phyloP scores from a whole-genome alignment of 2,797 vertebrate genomes.

The Propithecus deckenii region DNA sequence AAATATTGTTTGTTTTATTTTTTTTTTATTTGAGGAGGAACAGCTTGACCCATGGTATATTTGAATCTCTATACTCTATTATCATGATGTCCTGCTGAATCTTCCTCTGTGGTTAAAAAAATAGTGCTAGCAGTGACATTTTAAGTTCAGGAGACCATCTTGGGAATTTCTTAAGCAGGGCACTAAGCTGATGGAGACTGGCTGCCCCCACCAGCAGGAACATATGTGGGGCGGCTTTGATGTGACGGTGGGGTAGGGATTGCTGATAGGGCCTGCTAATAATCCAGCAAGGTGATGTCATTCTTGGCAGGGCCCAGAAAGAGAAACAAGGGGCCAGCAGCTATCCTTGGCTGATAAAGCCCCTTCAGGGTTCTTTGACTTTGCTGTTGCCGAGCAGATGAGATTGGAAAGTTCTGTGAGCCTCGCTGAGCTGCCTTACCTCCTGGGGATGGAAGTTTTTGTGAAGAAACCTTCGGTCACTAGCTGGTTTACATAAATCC shows the following conservation, averaged over 20 bases:
- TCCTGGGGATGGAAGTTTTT: slow-evolving; percentile 23
- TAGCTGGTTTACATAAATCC: slow-evolving; percentile 54
- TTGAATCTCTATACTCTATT: not conserved
- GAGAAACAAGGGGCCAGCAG: slow-evolving; percentile 57
- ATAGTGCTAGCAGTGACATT: not conserved
- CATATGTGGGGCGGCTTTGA: slow-evolving; percentile 66
- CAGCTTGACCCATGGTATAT: not conserved
- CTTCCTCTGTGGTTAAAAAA: not conserved
- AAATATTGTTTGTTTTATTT: not conserved
- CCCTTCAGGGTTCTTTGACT: slow-evolving; percentile 25
- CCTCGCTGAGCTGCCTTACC: slow-evolving; percentile 12
- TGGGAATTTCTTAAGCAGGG: slow-evolving; percentile 24
- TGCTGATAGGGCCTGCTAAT: slow-evolving; percentile 70
- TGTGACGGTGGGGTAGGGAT: slow-evolving; percentile 51
- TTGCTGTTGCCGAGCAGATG: slow-evolving; percentile 43
- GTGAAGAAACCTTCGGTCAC: slow-evolving; percentile 46
- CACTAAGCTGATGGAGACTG: slow-evolving; percentile 33
- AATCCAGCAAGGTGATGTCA: slow-evolving; percentile 69
- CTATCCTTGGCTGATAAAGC: slow-evolving; percentile 21
- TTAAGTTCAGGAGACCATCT: not conserved
- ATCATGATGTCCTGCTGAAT: not conserved
- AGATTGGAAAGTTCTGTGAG: slow-evolving; percentile 53
- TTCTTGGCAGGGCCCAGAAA: slow-evolving; percentile 69
- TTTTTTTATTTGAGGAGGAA: not conserved
- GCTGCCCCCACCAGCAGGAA: slow-evolving; percentile 13